phyloP scores from a whole-genome alignment of 2,113 vertebrate genomes.

The Naja naja region DNA sequence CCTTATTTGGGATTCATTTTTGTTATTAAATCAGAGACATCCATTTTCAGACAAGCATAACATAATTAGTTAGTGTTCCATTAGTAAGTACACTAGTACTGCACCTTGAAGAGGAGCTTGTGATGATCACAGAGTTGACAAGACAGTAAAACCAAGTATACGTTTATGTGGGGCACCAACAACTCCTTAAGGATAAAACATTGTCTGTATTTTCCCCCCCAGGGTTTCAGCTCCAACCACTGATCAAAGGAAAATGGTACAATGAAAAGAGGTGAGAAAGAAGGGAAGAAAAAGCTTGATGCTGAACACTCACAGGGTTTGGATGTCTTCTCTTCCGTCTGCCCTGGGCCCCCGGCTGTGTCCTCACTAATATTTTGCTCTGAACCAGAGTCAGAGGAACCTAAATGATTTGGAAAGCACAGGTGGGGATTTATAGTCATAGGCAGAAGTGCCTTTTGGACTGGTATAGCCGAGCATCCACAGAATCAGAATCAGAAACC shows the following conservation, averaged over 20 bases:
- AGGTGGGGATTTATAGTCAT: conserved; percentile 10
- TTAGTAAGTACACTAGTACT: conserved; percentile 72
- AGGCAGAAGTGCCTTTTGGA: conserved; percentile 5
- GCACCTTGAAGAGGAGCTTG: conserved; percentile 48
- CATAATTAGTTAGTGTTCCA: conserved; percentile 73
- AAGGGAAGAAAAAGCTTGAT: conserved; percentile 18
- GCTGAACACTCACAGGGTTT: conserved; percentile 29
- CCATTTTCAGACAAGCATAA: conserved; percentile 74
- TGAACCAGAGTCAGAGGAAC: neutral
- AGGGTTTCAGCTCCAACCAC: conserved; percentile 3
- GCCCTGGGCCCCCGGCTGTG: neutral
- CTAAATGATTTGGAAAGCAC: conserved; percentile 4
- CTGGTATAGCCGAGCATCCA: neutral
- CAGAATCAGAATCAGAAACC: neutral
- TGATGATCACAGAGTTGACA: neutral
- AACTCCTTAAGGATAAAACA: neutral
- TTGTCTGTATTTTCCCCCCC: neutral
- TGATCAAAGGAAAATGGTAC: conserved; percentile 37
- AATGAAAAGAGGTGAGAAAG: conserved; percentile 20
- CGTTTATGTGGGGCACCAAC: neutral
- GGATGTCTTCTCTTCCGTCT: conserved; percentile 23
- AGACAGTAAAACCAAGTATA: neutral
- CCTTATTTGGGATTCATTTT: conserved; percentile 79
- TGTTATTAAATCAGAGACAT: conserved; percentile 78
- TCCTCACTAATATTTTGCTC: conserved; percentile 32